phyloP scores from a whole-genome alignment of 2,113 vertebrate genomes.

The Raja brachyura region DNA sequence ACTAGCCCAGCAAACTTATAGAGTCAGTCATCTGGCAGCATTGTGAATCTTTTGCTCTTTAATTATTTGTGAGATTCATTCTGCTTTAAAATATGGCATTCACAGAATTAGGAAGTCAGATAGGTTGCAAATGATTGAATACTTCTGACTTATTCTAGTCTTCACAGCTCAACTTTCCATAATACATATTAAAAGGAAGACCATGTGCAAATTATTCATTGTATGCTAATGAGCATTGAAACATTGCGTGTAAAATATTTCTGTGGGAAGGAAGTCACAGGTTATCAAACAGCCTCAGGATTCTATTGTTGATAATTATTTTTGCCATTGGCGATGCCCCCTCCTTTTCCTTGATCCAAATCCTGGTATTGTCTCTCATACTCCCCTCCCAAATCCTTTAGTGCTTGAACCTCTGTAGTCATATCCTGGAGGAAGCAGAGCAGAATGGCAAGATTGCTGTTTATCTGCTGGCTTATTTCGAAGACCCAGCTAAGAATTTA shows the following conservation, averaged over 20 bases:
- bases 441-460: background rate
- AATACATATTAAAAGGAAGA: background rate
- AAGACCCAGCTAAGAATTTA: background rate
- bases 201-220: background rate
- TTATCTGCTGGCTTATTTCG: background rate
- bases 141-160: background rate
- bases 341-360: constrained; percentile 23
- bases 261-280: constrained; percentile 2
- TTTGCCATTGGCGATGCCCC: background rate
- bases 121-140: background rate
- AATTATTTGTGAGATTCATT: background rate
- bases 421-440: constrained; percentile 20
- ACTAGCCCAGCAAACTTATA: background rate
- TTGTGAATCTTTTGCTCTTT: background rate
- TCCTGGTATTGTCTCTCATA: constrained; percentile 19
- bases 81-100: background rate
- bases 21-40: background rate
- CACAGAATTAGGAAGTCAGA: background rate
- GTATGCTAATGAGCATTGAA: background rate
- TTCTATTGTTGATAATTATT: background rate
- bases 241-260: background rate
- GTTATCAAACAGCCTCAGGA: background rate
- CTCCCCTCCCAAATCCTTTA: background rate
- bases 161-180: background rate
- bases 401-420: constrained; percentile 3